phyloP scores from a whole-genome alignment of 2,888 invertebrate species.

The Scaeva pyrastri region DNA sequence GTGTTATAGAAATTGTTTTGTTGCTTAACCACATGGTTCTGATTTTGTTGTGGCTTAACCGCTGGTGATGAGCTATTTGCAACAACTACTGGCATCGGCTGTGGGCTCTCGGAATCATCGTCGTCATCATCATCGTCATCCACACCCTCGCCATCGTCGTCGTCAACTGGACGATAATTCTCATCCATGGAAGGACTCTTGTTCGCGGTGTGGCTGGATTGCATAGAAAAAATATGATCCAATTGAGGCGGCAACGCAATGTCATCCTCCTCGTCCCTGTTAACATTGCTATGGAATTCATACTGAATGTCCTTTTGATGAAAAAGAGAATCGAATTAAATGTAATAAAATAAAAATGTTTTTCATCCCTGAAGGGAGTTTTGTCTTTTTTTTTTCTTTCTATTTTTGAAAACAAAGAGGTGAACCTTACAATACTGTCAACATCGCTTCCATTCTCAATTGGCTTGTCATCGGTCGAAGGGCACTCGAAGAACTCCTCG shows the following conservation, averaged over 20 bases:
- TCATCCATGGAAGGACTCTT: constrained; percentile 78
- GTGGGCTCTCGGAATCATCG: constrained; percentile 78
- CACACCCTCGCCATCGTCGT: constrained; percentile 77
- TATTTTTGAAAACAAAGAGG: constrained; percentile 29
- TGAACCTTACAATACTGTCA: constrained; percentile 83
- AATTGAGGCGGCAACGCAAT: constrained; percentile 77
- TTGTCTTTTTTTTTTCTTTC: not conserved
- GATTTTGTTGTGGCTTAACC: constrained; percentile 55
- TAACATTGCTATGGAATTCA: constrained; percentile 84
- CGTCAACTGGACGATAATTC: constrained; percentile 79
- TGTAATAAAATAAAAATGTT: not conserved
- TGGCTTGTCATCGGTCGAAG: constrained; percentile 87
- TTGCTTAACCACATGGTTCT: constrained; percentile 60
- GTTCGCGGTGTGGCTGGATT: constrained; percentile 74
- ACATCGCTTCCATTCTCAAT: constrained; percentile 84
- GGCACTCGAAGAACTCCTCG: constrained; percentile 95
- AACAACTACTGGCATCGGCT: constrained; percentile 55
- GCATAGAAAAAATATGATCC: constrained; percentile 77
- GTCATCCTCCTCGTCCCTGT: constrained; percentile 79
- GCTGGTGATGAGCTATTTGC: constrained; percentile 50
- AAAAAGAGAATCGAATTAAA: constrained; percentile 21
- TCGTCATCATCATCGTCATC: constrained; percentile 66
- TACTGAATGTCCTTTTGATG: constrained; percentile 85
- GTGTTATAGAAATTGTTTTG: constrained; percentile 76
- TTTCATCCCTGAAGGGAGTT: constrained; percentile 44